Conservation (phyloP, 2,888 invertebrate genomes). For the Tenthredo distinguenda region DNA sequence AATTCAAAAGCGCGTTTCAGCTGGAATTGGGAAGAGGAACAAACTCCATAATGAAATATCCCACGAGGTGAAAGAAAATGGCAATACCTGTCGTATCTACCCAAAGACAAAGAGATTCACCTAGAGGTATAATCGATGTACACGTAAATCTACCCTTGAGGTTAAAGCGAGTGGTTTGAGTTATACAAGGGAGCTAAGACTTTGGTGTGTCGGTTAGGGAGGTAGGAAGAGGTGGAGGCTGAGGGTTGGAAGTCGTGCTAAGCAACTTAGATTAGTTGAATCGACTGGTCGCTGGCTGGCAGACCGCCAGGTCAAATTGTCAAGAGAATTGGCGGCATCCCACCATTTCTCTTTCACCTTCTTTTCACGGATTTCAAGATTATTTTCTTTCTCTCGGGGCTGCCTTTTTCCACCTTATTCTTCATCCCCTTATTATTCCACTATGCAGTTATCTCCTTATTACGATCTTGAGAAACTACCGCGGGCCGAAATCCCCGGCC, state of each 20-base stretch:
- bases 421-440: neutral
- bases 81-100: too few species aligned
- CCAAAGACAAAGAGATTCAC: neutral
- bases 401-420: neutral
- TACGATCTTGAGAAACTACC: neutral
- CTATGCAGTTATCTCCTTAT: neutral
- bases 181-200: slow-evolving; percentile 50
- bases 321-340: slow-evolving; percentile 70
- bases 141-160: slow-evolving; percentile 6
- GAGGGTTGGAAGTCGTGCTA: slow-evolving; percentile 70
- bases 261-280: slow-evolving; percentile 76
- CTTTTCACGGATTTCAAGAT: slow-evolving; percentile 54
- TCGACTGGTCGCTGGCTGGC: slow-evolving; percentile 73
- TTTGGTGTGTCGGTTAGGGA: slow-evolving; percentile 59
- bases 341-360: slow-evolving; percentile 58
- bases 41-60: neutral
- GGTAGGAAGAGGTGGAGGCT: slow-evolving; percentile 51
- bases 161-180: slow-evolving; percentile 16
- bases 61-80: neutral
- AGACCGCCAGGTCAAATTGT: slow-evolving; percentile 73
- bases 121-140: neutral
- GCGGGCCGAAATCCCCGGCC: neutral
- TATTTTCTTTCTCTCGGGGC: slow-evolving; percentile 35
- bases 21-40: neutral
- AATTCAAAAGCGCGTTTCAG: neutral